phyloP scores from a whole-genome alignment of 2,888 invertebrate genomes.

The Chymomyza procnemis region DNA sequence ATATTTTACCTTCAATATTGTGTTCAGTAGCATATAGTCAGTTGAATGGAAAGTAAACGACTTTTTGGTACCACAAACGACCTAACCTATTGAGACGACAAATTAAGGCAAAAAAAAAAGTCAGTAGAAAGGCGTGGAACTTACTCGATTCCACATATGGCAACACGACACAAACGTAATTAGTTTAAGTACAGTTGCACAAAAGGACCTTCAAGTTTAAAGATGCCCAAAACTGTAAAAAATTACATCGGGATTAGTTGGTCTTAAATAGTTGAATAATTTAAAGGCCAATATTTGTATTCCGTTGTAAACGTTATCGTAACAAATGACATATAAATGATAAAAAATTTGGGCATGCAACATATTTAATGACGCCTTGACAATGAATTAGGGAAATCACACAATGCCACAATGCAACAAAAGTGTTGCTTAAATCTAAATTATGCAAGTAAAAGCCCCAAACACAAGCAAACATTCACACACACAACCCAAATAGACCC shows the following conservation, averaged over 20 bases:
- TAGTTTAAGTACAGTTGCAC: too few species aligned
- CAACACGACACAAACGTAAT: too few species aligned
- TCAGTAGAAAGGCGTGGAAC: too few species aligned
- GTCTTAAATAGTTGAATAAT: too few species aligned
- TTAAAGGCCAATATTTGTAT: not conserved
- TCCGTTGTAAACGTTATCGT: not conserved
- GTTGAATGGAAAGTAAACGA: too few species aligned
- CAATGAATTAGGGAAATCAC: conserved; percentile 24
- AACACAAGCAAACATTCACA: conserved; percentile 4
- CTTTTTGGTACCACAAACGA: too few species aligned
- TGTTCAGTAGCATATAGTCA: not conserved
- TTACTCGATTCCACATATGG: too few species aligned
- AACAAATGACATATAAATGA: not conserved
- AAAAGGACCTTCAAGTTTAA: too few species aligned
- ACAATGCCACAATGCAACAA: conserved; percentile 38
- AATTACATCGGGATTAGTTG: too few species aligned
- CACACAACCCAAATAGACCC: not conserved
- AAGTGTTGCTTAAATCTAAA: conserved; percentile 27
- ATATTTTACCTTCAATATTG: conserved; percentile 6
- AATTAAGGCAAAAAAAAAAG: too few species aligned
- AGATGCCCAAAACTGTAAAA: too few species aligned
- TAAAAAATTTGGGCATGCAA: not conserved
- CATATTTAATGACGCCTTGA: not conserved
- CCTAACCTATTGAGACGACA: too few species aligned
- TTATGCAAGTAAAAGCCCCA: conserved; percentile 14